These are phyloP conservation scores for Thaumatotibia leucotreta DNA, from an alignment of 1,140 invertebrate species.

Conservation along the genomic window DNA sequence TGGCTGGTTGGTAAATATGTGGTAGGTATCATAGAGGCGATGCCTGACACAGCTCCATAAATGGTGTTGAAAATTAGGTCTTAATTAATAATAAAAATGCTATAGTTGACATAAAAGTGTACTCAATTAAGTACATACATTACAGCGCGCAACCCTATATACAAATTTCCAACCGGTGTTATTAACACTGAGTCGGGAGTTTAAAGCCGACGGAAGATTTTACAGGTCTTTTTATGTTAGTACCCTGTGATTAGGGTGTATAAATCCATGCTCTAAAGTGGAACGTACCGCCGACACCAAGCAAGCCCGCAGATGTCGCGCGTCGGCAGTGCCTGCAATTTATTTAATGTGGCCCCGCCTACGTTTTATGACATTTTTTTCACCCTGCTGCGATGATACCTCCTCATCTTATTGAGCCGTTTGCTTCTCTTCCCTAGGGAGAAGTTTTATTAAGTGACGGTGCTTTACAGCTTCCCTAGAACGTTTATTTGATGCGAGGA, in stretches of 20 bases:
- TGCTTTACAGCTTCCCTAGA: constrained; percentile 43
- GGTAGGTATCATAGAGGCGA: too few relatives aligned
- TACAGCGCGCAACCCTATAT: too few relatives aligned
- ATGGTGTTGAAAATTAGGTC: too few relatives aligned
- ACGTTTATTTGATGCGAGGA: constrained; percentile 25
- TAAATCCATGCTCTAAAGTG: constrained; percentile 2
- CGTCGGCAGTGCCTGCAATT: constrained; percentile 53
- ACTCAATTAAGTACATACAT: too few relatives aligned
- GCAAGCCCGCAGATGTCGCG: constrained; percentile 37
- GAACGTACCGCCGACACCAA: background rate
- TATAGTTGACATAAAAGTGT: too few relatives aligned
- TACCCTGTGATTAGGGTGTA: background rate
- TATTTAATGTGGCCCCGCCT: constrained; percentile 58
- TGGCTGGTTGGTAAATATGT: too few relatives aligned
- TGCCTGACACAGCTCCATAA: too few relatives aligned
- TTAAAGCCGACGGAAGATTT: background rate
- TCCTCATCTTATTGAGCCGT: constrained; percentile 66
- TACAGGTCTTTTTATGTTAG: background rate
- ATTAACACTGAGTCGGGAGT: background rate
- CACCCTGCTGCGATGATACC: constrained; percentile 48
- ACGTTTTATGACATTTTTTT: constrained; percentile 55
- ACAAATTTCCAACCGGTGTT: background rate
- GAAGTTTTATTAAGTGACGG: constrained; percentile 68
- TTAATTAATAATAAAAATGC: too few relatives aligned
- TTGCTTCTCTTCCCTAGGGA: constrained; percentile 55